These are phyloP conservation scores for Syngnathus scovelli DNA, from an alignment of 2,113 vertebrate genomes.

Conservation along the genomic window DNA sequence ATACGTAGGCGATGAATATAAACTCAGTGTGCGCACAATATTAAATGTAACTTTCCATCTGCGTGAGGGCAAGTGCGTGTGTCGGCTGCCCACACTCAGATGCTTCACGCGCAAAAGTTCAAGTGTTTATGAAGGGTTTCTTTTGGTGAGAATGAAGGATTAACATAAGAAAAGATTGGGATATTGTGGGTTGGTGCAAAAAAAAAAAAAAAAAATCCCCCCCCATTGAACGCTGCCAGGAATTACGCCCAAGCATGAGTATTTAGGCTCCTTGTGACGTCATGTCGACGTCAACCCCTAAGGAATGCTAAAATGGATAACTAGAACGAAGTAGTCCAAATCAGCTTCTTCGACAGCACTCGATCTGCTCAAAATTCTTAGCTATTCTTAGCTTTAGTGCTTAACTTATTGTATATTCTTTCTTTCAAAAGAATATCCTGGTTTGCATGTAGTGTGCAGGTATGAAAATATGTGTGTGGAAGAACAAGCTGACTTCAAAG, in stretches of 20 bases:
- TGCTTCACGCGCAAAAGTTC: not conserved
- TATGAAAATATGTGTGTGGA: not conserved
- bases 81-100: constrained; percentile 3
- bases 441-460: not conserved
- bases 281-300: no score
- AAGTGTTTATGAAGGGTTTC: not conserved
- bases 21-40: constrained; percentile 23
- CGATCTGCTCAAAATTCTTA: no score
- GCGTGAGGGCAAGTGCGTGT: constrained; percentile 6
- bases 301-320: no score
- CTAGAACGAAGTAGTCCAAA: no score
- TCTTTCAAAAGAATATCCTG: not conserved
- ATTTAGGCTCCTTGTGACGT: no score
- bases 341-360: no score
- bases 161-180: not conserved
- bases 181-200: no score
- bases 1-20: constrained; percentile 10
- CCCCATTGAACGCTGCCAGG: not conserved
- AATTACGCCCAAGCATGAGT: no score
- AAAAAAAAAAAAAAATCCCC: no score
- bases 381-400: no score
- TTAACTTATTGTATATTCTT: not conserved
- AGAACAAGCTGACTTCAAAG: not conserved
- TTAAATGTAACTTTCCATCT: constrained; percentile 36
- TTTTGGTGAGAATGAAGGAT: not conserved